Base-by-base conservation (phyloP, 2,113 vertebrate genomes). In the Oncorhynchus keta region DNA sequence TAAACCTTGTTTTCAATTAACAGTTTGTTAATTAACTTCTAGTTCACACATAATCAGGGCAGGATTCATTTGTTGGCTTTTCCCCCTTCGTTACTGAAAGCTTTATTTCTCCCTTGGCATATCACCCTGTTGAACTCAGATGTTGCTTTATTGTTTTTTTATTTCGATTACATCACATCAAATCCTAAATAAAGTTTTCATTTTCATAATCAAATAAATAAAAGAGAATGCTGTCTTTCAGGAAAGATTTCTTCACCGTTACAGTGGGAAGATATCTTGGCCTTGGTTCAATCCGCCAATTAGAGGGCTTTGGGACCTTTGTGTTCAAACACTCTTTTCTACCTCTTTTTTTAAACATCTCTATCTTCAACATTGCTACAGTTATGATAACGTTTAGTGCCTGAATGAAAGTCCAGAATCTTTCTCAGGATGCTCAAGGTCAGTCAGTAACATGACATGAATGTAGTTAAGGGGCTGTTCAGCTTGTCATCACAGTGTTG, bases 1-100 rank as follows among this genome's bases (percentile, higher is more conserved):
- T 93, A 94, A 92, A 95, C 94, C 95, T 95, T 95, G 94, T 94
- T 94, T 95, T 94, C 93, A 96, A 96, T 97, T 97, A 96, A 95
- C 95, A 96, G 93, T 90, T 94, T 95, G 92, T 95, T 96, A 96
- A 97, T 97, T 96, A 97, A 95, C 93, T 95, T 91, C 89, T 95
- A 92, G 94, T 92, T 94, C 94, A 95, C 95, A 96, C 93, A 94
- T 94, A 95, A 91, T 90, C 77, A 93, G 93, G 89, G 39, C 77
- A 71, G 48, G 11, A 83, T 77, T 77, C 79, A 82, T 87, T 85
- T 87, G 81, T 86, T 90, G 73, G 6, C 77, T 82, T 80, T 80
- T 74, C 78, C 74, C 76, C 75, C 45, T 81, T 30, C 28, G 59
- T 57, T 62, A 18, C 28, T 62, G 18, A 62, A 73, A 26, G 68